phyloP scores from a whole-genome alignment of 2,797 vertebrate species.

The Syncerus caffer region DNA sequence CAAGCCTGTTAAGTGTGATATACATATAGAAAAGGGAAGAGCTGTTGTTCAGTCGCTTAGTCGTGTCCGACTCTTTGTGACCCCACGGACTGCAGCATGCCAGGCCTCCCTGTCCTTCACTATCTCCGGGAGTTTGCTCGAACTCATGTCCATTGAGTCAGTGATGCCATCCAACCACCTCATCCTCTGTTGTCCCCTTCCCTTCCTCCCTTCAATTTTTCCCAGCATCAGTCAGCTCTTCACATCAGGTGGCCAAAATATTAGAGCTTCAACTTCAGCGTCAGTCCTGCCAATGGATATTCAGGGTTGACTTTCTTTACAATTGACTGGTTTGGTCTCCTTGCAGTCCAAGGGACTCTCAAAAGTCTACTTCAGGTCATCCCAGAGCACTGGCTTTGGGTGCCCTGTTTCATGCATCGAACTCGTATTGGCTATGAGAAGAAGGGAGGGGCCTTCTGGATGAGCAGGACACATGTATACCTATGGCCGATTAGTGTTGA shows the following conservation, averaged over 20 bases:
- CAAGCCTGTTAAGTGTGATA: not conserved
- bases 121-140: accelerated
- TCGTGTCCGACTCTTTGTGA: accelerated
- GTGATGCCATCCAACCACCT: not conserved
- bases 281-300: not conserved
- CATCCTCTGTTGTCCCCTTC: not conserved
- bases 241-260: not conserved
- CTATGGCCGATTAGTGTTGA: not conserved
- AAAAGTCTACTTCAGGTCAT: not conserved
- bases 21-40: not conserved
- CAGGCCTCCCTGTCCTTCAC: not conserved
- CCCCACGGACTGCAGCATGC: not conserved
- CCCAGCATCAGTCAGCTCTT: not conserved
- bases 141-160: not conserved
- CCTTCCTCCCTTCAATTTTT: not conserved
- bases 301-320: not conserved
- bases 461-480: not conserved
- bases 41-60: not conserved
- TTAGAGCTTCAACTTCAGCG: not conserved
- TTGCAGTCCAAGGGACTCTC: not conserved
- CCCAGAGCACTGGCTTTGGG: not conserved
- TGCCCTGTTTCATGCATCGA: not conserved
- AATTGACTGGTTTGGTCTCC: not conserved
- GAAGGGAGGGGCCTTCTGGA: not conserved
- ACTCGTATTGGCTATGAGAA: accelerated